A percentile compares a stretch with the other conserved stretches of the same genome.
Conservation (phyloP, 2,888 invertebrate genomes). For the Drosophila cracens region DNA sequence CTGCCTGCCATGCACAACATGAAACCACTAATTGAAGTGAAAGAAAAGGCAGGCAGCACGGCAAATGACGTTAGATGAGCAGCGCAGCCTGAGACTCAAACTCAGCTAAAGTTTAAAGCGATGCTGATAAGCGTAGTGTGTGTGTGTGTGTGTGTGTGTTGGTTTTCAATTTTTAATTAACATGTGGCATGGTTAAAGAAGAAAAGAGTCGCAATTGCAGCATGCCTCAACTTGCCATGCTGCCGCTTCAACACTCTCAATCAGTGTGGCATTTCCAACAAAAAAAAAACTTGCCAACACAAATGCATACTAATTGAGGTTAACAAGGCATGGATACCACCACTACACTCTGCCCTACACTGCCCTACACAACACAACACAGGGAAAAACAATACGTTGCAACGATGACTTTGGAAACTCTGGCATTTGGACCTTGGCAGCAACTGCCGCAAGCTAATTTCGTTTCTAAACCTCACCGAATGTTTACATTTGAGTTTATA, state of each 20-base stretch:
- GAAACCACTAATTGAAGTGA: conserved; percentile 81
- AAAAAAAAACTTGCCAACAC: conserved; percentile 36
- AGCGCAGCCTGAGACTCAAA: conserved; percentile 6
- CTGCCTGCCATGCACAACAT: conserved; percentile 72
- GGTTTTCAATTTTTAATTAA: conserved; percentile 75
- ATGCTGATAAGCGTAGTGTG: conserved; percentile 17
- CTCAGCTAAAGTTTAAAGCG: conserved; percentile 27
- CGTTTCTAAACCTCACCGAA: conserved; percentile 4
- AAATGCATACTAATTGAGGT: conserved; percentile 72
- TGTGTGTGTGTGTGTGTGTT: conserved; percentile 23
- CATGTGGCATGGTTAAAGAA: conserved; percentile 59
- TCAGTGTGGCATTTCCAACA: conserved; percentile 43
- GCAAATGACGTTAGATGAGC: conserved; percentile 48
- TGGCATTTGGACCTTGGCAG: conserved; percentile 13
- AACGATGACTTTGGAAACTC: background rate
- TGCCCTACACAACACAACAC: background rate
- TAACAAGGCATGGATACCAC: conserved; percentile 58
- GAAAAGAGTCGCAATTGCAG: conserved; percentile 37
- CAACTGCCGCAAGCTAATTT: conserved; percentile 13
- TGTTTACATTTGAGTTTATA: background rate
- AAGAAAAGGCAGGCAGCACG: conserved; percentile 68
- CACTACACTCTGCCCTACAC: background rate
- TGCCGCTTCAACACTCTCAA: conserved; percentile 50
- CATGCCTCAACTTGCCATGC: conserved; percentile 9
- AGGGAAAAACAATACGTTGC: background rate